Evolutionary conservation across 2,113 vertebrate species (phyloP).

Genomic region (Aptenodytes forsteri): DNA sequence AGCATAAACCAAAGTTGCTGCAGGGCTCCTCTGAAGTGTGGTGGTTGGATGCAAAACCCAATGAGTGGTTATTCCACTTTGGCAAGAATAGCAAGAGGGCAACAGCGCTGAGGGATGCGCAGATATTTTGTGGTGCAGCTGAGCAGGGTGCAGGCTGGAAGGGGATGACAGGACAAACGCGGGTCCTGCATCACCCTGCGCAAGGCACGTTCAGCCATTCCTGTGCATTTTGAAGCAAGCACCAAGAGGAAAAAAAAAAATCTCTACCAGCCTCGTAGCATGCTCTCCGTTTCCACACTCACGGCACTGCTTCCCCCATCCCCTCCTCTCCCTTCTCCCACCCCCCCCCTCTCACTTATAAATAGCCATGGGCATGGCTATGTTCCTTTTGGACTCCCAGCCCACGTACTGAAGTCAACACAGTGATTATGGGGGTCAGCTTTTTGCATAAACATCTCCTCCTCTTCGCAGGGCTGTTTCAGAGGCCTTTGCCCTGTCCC

Average conservation of each 20-base stretch:
- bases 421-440: background rate
- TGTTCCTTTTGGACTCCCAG: background rate
- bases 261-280: background rate
- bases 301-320: background rate
- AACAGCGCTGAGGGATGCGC: rapidly evolving
- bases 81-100: background rate
- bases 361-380: background rate
- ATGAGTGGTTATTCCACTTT: rapidly evolving
- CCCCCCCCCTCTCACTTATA: rapidly evolving
- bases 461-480: background rate
- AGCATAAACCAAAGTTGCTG: background rate
- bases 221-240: background rate
- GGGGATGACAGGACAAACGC: rapidly evolving
- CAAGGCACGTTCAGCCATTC: background rate
- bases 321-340: background rate
- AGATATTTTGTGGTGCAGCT: background rate
- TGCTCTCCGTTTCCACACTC: rapidly evolving
- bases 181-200: rapidly evolving
- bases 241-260: background rate
- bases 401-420: background rate
- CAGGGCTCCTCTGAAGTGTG: rapidly evolving
- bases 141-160: background rate
- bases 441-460: background rate
- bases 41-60: background rate
- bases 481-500: slow-evolving; percentile 24